Conservation (phyloP, 2,113 vertebrate genomes). For the Seriola quinqueradiata region DNA sequence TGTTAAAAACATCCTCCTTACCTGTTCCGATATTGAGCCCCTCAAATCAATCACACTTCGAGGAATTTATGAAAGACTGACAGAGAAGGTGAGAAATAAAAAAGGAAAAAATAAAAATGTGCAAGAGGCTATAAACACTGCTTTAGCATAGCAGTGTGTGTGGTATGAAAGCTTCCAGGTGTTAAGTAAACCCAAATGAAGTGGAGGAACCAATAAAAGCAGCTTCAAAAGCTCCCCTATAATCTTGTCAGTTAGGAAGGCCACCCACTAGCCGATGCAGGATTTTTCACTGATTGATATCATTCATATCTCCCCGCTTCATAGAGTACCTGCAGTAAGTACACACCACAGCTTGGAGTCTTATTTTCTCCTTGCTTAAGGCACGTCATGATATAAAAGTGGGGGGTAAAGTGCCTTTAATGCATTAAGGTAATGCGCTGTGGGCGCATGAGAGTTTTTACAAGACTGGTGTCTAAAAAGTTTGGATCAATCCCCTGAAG, state of each 20-base stretch:
- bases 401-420: conserved; percentile 74
- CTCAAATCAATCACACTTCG: conserved; percentile 63
- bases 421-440: conserved; percentile 79
- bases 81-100: conserved; percentile 42
- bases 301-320: conserved; percentile 69
- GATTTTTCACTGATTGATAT: conserved; percentile 78
- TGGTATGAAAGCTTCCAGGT: conserved; percentile 69
- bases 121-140: conserved; percentile 68
- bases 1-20: conserved; percentile 47
- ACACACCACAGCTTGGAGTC: conserved; percentile 54
- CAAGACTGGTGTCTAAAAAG: conserved; percentile 71
- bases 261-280: conserved; percentile 64
- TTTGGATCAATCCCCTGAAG: conserved; percentile 72
- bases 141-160: conserved; percentile 57
- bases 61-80: conserved; percentile 64
- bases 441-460: conserved; percentile 67
- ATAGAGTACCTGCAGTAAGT: conserved; percentile 56
- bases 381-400: conserved; percentile 68
- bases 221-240: conserved; percentile 73
- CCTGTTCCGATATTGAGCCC: conserved; percentile 22
- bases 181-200: conserved; percentile 81
- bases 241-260: conserved; percentile 81
- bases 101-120: conserved; percentile 31
- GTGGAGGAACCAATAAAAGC: conserved; percentile 77
- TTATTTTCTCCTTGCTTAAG: conserved; percentile 72